Evolutionary conservation across 2,113 vertebrate genomes (phyloP).

Genomic region (Bubo scandiacus): DNA sequence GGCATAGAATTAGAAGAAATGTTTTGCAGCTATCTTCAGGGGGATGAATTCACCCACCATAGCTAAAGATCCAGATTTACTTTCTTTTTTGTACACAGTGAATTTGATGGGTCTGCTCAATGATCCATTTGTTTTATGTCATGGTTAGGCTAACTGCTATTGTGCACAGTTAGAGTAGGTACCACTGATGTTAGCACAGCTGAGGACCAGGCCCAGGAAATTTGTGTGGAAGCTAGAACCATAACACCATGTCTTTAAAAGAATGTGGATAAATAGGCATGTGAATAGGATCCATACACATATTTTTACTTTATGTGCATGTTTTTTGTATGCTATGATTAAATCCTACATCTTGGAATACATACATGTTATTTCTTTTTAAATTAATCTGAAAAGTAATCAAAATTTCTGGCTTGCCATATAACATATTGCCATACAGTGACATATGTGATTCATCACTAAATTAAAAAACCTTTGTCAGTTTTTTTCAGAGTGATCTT

Average conservation of each 20-base stretch:
- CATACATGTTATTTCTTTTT: neutral
- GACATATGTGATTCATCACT: neutral
- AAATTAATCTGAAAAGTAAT: neutral
- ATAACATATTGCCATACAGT: neutral
- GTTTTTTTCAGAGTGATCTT: neutral
- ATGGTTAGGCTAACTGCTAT: neutral
- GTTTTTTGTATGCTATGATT: neutral
- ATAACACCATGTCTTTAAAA: neutral
- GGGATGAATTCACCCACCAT: neutral
- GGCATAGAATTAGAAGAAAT: neutral
- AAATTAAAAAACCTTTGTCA: neutral
- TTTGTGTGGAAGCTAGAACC: neutral
- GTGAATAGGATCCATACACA: neutral
- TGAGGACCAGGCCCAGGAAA: neutral
- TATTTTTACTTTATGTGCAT: neutral
- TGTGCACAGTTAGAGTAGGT: neutral
- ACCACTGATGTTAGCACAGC: neutral
- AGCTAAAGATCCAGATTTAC: neutral
- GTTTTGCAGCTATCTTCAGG: neutral
- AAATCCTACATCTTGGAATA: neutral
- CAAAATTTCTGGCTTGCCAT: neutral
- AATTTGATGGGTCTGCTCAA: neutral
- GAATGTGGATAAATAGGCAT: neutral
- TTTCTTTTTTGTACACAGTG: neutral
- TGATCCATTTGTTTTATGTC: neutral